These are phyloP conservation scores for Dasysyrphus albostriatus DNA, from an alignment of 2,888 invertebrate genomes.

Conservation along the genomic window DNA sequence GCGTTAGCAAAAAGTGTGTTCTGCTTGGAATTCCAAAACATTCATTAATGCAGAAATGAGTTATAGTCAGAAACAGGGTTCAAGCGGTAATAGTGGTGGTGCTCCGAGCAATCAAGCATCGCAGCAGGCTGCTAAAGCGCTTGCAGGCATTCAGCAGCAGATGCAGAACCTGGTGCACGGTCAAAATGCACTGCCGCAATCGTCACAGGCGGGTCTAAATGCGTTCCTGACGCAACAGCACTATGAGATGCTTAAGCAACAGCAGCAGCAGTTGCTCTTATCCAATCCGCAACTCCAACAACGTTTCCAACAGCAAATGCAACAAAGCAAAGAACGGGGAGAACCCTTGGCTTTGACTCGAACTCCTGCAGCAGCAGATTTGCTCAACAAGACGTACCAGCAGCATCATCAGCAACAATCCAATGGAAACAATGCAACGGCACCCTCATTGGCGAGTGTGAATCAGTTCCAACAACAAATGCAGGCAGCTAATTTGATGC, in stretches of 20 bases:
- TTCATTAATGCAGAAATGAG: slow-evolving; percentile 77
- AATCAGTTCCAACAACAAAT: slow-evolving; percentile 79
- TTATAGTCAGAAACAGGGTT: slow-evolving; percentile 79
- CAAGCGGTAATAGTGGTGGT: slow-evolving; percentile 77
- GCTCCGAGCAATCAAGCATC: slow-evolving; percentile 78
- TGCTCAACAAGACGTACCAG: slow-evolving; percentile 79
- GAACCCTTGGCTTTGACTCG: slow-evolving; percentile 80
- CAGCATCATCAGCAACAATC: slow-evolving; percentile 79
- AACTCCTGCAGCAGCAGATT: slow-evolving; percentile 80
- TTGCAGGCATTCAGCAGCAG: slow-evolving; percentile 80
- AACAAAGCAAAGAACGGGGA: slow-evolving; percentile 78
- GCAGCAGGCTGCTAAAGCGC: slow-evolving; percentile 79
- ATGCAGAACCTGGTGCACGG: slow-evolving; percentile 80
- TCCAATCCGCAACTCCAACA: slow-evolving; percentile 79
- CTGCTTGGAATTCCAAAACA: background rate
- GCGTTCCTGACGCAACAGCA: slow-evolving; percentile 80
- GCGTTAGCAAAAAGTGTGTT: slow-evolving; percentile 25
- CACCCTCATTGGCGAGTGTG: slow-evolving; percentile 76
- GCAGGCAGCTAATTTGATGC: slow-evolving; percentile 80
- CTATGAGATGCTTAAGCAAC: slow-evolving; percentile 79
- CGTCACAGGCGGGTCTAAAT: slow-evolving; percentile 78
- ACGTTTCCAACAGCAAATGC: slow-evolving; percentile 79
- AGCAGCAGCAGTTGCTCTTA: slow-evolving; percentile 77
- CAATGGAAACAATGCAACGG: slow-evolving; percentile 78
- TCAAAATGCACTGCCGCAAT: slow-evolving; percentile 78